A percentile compares a stretch with the other conserved stretches of the same genome.
Conservation (phyloP, 2,888 invertebrate species). For the Ichneumon xanthorius region DNA sequence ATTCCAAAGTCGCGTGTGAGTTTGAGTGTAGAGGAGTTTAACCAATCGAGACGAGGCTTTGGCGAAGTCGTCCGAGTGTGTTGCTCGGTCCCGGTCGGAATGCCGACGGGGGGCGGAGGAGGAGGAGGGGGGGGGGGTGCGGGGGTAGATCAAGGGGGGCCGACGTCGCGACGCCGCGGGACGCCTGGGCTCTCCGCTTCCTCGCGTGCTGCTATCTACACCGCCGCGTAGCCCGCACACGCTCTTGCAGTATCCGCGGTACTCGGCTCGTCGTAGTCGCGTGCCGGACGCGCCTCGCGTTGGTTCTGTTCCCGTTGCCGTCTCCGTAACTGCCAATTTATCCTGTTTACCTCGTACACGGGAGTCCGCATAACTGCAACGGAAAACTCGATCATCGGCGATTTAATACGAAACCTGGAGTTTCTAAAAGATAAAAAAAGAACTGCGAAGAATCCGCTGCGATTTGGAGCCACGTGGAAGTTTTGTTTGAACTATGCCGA, state of each 20-base stretch:
- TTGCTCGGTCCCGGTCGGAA: slow-evolving; percentile 55
- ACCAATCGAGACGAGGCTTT: slow-evolving; percentile 58
- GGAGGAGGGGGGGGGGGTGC: slow-evolving; percentile 32
- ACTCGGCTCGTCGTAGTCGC: slow-evolving; percentile 70
- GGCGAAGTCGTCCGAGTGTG: slow-evolving; percentile 46
- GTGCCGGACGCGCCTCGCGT: slow-evolving; percentile 72
- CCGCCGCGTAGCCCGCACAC: slow-evolving; percentile 27
- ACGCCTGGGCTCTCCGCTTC: slow-evolving; percentile 39
- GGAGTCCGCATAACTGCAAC: not conserved
- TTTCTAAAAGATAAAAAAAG: not conserved
- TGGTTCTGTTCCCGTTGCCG: slow-evolving; percentile 57
- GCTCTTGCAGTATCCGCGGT: slow-evolving; percentile 68
- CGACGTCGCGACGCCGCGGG: slow-evolving; percentile 67
- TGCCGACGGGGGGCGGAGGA: slow-evolving; percentile 13
- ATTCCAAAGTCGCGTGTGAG: slow-evolving; percentile 53
- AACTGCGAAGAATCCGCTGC: too few species aligned
- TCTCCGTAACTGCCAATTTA: slow-evolving; percentile 28
- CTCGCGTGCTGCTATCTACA: slow-evolving; percentile 44
- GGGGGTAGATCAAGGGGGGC: slow-evolving; percentile 44
- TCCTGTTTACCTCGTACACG: not conserved
- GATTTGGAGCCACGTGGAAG: slow-evolving; percentile 4
- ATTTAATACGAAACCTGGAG: not conserved
- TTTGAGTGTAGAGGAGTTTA: slow-evolving; percentile 41
- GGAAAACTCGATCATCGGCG: not conserved
- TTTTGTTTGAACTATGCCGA: slow-evolving; percentile 20